Evolutionary conservation across 1,140 invertebrate genomes (phyloP).

Genomic region (Heliconius hermathena): DNA sequence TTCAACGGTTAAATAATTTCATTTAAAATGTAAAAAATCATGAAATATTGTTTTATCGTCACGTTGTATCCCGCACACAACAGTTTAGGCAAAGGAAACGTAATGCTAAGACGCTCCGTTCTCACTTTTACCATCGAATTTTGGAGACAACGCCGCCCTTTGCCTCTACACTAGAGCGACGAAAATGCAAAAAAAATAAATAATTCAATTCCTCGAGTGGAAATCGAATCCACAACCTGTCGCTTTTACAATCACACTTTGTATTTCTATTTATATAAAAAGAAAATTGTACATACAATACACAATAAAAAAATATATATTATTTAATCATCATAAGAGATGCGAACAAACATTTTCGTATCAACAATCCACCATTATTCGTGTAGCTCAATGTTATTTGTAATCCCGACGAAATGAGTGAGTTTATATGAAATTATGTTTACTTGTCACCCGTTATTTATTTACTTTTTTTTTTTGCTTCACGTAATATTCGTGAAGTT

Average conservation of each 20-base stretch:
- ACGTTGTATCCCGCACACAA: not conserved
- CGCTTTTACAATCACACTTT: no score
- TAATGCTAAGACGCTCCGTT: not conserved
- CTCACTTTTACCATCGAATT: no score
- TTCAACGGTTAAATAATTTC: no score
- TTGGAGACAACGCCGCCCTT: not conserved
- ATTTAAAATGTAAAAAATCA: no score
- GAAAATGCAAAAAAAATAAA: no score
- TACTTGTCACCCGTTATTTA: conserved; percentile 57
- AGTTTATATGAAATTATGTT: conserved; percentile 73
- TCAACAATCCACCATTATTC: conserved; percentile 47
- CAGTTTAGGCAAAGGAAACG: not conserved
- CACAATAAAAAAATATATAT: not conserved
- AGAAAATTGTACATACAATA: not conserved
- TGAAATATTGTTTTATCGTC: not conserved
- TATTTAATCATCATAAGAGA: conserved; percentile 13
- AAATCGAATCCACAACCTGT: no score
- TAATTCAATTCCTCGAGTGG: no score
- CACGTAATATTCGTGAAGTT: conserved; percentile 20
- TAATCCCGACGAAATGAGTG: conserved; percentile 69
- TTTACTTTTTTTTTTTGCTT: conserved; percentile 40
- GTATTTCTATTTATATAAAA: not conserved
- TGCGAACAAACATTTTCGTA: conserved; percentile 5
- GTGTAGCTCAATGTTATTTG: conserved; percentile 64
- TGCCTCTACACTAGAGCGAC: no score